phyloP scores from a whole-genome alignment of 1,140 invertebrate genomes.

The Anastatus disparis region DNA sequence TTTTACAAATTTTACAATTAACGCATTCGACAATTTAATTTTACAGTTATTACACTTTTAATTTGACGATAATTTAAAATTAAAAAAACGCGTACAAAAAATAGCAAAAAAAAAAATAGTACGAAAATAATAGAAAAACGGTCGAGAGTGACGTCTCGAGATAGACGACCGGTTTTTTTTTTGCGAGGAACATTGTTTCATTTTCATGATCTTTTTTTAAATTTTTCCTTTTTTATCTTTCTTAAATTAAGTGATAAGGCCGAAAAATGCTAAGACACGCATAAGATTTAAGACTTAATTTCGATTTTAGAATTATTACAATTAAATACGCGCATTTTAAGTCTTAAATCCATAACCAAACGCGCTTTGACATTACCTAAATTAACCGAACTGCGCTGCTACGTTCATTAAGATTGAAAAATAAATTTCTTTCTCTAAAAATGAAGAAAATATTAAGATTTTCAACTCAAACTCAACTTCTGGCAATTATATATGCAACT shows the following conservation, averaged over 20 bases:
- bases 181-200: constrained; percentile 40
- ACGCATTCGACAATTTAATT: too few species aligned
- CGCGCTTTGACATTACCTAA: constrained; percentile 11
- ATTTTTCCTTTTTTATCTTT: neutral
- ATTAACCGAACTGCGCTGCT: constrained; percentile 25
- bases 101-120: constrained; percentile 18
- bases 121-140: constrained; percentile 25
- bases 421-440: constrained; percentile 1
- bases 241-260: constrained; percentile 9
- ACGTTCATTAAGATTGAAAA: neutral
- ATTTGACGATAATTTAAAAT: constrained; percentile 14
- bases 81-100: constrained; percentile 29
- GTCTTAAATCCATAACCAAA: constrained; percentile 11
- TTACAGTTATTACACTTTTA: too few species aligned
- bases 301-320: constrained; percentile 12
- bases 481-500: neutral
- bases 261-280: constrained; percentile 21
- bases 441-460: neutral
- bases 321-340: constrained; percentile 2
- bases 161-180: constrained; percentile 33
- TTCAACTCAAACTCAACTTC: constrained; percentile 20
- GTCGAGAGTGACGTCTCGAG: constrained; percentile 31
- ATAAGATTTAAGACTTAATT: constrained; percentile 27
- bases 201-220: neutral
- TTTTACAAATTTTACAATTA: too few species aligned